Percentiles rank a stretch among this genome's conserved stretches.
Evolutionary conservation across 2,113 vertebrate species (phyloP).

Genomic region (Urocynchramus pylzowi): DNA sequence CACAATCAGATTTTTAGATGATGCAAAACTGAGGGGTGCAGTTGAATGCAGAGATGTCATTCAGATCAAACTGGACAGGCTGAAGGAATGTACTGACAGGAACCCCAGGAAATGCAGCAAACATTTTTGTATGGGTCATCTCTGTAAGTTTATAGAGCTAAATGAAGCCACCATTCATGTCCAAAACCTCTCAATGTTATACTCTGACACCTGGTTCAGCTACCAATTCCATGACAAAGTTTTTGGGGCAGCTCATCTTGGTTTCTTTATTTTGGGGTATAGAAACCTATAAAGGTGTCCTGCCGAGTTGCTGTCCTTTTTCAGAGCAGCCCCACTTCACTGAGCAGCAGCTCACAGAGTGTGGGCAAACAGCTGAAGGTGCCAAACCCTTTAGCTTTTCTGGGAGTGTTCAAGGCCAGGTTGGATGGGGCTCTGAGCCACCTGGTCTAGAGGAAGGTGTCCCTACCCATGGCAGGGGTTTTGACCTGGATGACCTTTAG

Average conservation of each 20-base stretch:
- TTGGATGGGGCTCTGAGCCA: not conserved
- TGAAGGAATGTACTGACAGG: not conserved
- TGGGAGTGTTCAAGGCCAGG: not conserved
- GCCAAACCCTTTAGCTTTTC: not conserved
- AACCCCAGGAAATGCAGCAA: not conserved
- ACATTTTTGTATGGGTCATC: not conserved
- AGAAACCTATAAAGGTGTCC: not conserved
- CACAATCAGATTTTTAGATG: not conserved
- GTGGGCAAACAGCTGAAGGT: not conserved
- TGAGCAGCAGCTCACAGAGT: not conserved
- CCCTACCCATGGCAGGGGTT: not conserved
- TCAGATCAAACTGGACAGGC: not conserved
- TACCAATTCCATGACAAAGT: not conserved
- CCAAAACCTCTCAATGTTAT: not conserved
- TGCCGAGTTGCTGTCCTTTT: not conserved
- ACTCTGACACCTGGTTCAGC: not conserved
- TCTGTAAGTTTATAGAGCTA: not conserved
- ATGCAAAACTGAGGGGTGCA: not conserved
- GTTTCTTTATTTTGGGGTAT: not conserved
- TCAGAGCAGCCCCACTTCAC: not conserved
- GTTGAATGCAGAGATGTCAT: not conserved
- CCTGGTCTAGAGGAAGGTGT: not conserved
- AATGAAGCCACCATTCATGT: not conserved
- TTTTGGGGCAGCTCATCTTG: not conserved
- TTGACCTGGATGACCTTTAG: fast-evolving